Conservation (phyloP, 2,113 vertebrate species). For the Dipodomys merriami region DNA sequence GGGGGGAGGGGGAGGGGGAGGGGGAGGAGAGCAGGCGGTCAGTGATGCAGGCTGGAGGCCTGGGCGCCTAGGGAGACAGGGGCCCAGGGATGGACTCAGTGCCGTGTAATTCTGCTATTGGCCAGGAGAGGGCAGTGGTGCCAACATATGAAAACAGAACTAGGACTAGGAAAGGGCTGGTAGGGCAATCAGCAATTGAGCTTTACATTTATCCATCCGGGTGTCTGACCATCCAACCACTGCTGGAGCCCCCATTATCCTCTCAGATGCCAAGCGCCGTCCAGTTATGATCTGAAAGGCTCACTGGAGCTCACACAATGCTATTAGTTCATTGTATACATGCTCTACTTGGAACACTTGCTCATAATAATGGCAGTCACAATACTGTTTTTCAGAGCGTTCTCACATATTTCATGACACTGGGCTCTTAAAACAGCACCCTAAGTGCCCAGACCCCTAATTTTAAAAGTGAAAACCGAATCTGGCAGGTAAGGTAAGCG, state of each 20-base stretch:
- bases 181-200: neutral
- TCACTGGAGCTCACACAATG: neutral
- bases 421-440: neutral
- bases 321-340: neutral
- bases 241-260: neutral
- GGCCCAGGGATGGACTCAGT: neutral
- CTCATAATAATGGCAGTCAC: neutral
- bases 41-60: neutral
- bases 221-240: neutral
- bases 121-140: constrained; percentile 65
- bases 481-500: neutral
- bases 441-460: neutral
- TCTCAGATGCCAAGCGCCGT: neutral
- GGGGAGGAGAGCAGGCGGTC: constrained; percentile 42
- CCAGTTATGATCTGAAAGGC: neutral
- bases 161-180: neutral
- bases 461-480: neutral
- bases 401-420: neutral
- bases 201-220: neutral
- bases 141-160: neutral
- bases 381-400: constrained; percentile 10
- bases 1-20: neutral
- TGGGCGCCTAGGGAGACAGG: neutral
- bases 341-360: neutral
- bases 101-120: neutral